Conservation (phyloP, 2,888 invertebrate species). For the Orthonevra nobilis region DNA sequence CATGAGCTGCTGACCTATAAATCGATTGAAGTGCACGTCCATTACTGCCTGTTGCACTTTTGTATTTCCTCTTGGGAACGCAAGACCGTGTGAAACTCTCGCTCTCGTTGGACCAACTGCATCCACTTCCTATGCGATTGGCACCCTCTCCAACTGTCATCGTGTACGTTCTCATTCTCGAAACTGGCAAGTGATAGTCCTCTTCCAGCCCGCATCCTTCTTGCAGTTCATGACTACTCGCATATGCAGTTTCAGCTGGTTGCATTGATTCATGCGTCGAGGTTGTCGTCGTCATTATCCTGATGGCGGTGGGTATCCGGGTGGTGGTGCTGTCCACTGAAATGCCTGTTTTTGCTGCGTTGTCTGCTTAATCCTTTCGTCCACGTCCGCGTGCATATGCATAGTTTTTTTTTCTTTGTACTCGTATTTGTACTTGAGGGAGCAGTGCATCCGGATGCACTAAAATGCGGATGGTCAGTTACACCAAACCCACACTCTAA, state of each 20-base stretch:
- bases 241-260: constrained; percentile 8
- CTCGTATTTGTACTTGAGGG: too few relatives aligned
- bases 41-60: too few relatives aligned
- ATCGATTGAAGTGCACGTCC: constrained; percentile 51
- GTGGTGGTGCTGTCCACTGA: too few relatives aligned
- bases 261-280: constrained; percentile 64
- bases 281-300: not conserved
- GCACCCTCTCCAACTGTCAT: constrained; percentile 59
- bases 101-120: constrained; percentile 64
- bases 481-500: constrained; percentile 34
- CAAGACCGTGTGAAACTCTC: constrained; percentile 65
- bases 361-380: constrained; percentile 30
- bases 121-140: constrained; percentile 47
- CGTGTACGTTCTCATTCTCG: constrained; percentile 35
- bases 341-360: constrained; percentile 34
- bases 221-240: too few relatives aligned
- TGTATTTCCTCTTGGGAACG: too few relatives aligned
- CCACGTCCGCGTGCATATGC: constrained; percentile 19
- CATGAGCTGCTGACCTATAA: constrained; percentile 68
- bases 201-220: not conserved
- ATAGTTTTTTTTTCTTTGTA: constrained; percentile 41
- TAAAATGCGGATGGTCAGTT: constrained; percentile 69
- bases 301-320: not conserved
- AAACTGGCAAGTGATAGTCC: constrained; percentile 13
- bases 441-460: constrained; percentile 61